A percentile compares a stretch with the other conserved stretches of the same genome.
These are phyloP conservation scores for Sarcophaga bullata DNA, from an alignment of 1,140 invertebrate species.

Conservation along the genomic window DNA sequence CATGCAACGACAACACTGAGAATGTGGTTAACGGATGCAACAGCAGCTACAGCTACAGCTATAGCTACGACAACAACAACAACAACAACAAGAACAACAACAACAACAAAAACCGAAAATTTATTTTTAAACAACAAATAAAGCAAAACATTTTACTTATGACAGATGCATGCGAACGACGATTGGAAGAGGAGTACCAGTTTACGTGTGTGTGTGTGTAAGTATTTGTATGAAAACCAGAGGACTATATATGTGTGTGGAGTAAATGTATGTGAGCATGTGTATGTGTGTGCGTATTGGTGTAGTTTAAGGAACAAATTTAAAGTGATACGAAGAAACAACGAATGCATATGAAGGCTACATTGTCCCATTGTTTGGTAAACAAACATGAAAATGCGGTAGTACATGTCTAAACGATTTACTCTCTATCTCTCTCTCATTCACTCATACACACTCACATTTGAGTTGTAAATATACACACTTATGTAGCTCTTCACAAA, in stretches of 20 bases:
- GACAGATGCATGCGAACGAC: no score
- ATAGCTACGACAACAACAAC: not conserved
- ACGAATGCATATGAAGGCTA: conserved; percentile 2
- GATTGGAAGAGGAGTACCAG: no score
- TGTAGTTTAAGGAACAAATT: no score
- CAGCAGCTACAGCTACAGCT: not conserved
- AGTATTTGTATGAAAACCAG: no score
- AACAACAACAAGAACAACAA: not conserved
- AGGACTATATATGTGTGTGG: no score
- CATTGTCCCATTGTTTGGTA: conserved; percentile 13
- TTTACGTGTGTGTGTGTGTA: no score
- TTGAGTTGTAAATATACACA: no score
- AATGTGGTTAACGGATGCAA: not conserved
- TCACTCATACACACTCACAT: not conserved
- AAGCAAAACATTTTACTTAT: no score
- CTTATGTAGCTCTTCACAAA: no score
- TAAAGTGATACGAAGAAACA: not conserved
- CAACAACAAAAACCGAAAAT: not conserved
- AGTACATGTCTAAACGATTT: conserved; percentile 4
- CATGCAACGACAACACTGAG: not conserved
- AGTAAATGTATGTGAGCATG: no score
- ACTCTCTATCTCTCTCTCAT: not conserved
- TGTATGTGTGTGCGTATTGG: no score
- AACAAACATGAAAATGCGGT: not conserved
- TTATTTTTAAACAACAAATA: no score